Conservation (phyloP, 2,113 vertebrate genomes). For the Lichenostomus cassidix region DNA sequence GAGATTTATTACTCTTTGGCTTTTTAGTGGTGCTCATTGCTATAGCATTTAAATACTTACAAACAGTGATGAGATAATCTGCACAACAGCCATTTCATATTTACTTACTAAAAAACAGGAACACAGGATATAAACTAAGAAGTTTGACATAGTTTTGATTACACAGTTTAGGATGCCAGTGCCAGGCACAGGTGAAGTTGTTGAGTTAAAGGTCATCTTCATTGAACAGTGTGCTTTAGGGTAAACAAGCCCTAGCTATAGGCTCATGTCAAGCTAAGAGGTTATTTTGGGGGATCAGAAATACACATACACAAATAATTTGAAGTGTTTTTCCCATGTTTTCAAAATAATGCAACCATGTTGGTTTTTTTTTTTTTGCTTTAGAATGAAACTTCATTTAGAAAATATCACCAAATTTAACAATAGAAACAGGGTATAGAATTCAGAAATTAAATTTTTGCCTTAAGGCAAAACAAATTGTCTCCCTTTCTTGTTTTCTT, state of each 20-base stretch:
- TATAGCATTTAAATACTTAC: not conserved
- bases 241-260: not conserved
- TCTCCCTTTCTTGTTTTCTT: not conserved
- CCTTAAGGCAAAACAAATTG: not conserved
- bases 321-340: not conserved
- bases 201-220: not conserved
- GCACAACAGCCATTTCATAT: not conserved
- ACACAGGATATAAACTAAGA: not conserved
- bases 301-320: not conserved
- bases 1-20: not conserved
- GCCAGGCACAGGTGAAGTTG: not conserved
- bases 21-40: not conserved
- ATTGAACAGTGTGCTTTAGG: not conserved
- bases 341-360: not conserved
- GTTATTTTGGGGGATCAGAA: not conserved
- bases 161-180: not conserved
- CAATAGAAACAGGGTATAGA: not conserved
- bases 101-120: not conserved
- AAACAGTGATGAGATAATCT: not conserved
- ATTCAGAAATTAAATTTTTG: not conserved
- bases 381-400: not conserved
- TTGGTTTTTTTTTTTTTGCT: not conserved
- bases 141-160: not conserved
- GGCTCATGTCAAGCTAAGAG: not conserved
- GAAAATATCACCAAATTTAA: not conserved